These are phyloP conservation scores for Neosilurus mollespiculum DNA, from an alignment of 2,797 vertebrate species.

Conservation along the genomic window DNA sequence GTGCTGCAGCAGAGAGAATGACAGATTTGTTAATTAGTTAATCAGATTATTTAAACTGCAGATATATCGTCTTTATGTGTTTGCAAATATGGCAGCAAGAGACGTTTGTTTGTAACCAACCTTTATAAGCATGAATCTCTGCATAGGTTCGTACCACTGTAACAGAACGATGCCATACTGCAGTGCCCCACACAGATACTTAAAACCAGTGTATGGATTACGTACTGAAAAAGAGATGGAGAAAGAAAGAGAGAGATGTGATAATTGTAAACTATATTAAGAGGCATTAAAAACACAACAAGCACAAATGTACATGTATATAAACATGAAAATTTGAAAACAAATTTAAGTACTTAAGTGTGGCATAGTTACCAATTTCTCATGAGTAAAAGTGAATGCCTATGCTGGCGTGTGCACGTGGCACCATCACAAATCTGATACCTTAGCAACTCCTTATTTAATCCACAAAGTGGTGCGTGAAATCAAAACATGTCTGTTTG, in stretches of 20 bases:
- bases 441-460: too few species aligned
- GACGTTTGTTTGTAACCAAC: conserved; percentile 67
- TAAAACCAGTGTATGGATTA: conserved; percentile 95
- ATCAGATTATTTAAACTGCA: not conserved
- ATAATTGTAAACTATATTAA: too few species aligned
- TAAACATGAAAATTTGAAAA: too few species aligned
- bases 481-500: too few species aligned
- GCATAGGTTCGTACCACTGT: conserved; percentile 99
- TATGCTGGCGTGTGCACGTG: too few species aligned
- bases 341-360: too few species aligned
- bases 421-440: too few species aligned
- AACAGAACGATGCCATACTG: conserved; percentile 95
- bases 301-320: too few species aligned
- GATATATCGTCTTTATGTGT: not conserved
- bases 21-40: not conserved
- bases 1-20: conserved; percentile 73
- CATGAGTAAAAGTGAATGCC: too few species aligned
- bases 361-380: too few species aligned
- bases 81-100: not conserved
- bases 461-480: too few species aligned
- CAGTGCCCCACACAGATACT: conserved; percentile 95
- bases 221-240: conserved; percentile 75
- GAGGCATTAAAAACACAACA: too few species aligned
- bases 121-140: conserved; percentile 99
- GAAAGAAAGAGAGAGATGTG: not conserved